Evolutionary conservation across 2,797 vertebrate genomes (phyloP), one percentile per base, ranked within the genome.

Genomic region (Micrastur ruficollis): DNA sequence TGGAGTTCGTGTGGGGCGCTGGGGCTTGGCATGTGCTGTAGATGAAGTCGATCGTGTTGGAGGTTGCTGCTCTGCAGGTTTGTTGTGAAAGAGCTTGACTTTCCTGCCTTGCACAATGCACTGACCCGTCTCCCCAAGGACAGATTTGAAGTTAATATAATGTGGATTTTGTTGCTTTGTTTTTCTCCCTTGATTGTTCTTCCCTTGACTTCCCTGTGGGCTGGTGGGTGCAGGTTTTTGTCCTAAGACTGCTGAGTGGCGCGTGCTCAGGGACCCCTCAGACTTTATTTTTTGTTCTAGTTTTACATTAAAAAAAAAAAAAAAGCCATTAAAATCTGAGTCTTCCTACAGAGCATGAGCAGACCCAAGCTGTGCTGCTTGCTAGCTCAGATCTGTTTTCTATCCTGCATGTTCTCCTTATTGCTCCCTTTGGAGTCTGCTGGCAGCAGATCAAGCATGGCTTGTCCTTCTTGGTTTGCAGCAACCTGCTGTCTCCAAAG

Each of bases 401-500:
- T 81, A 44, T 38, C 65, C 62, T 81, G 53, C 32, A 8, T 46
- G 42, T 38, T 89, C 22, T 50, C 68, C 46, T 72, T 93, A 92
- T 19, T 78, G 61, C 58, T 97, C 90, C n/a, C 47, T 75, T 94
- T 82, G 72, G 93, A 91, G 84, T 62, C 68, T 82, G 38, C 86
- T 90, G 84, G 75, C 89, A 93, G 62, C 56, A 70, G 61, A 92
- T 89, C 93, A 87, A 75, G 79, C 46, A 11, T 66, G 50, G 72
- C 44, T 67, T 86, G 62, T 78, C 86, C 79, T 40, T 67, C 78
- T 59, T 78, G 90, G 81, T 83, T 89, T 94, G 79, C 53, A 86
- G 78, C 81, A 94, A 58, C 65, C 89, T 89, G 86, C 79, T 87
- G 49, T 80, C 81, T 93, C 92, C 75, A 90, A 92, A 95, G 88